Conservation (phyloP, 1,140 invertebrate species). For the Tribolium castaneum region DNA sequence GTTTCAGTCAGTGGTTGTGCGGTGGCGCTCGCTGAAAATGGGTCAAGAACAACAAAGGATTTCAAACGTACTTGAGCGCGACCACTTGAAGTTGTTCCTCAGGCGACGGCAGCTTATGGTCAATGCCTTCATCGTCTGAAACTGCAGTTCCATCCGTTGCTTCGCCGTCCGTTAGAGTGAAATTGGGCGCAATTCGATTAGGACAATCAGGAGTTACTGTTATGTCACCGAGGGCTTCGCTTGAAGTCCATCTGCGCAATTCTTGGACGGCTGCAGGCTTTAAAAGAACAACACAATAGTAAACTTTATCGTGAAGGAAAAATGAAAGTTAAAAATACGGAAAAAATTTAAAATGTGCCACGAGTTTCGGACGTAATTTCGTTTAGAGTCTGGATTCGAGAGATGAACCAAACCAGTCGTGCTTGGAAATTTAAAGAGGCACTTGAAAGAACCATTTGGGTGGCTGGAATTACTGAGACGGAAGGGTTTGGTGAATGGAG, state of each 20-base stretch:
- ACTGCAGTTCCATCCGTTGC: slow-evolving; percentile 65
- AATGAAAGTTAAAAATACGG: not conserved
- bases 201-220: slow-evolving; percentile 82
- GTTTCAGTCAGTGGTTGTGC: not conserved
- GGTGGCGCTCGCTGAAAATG: slow-evolving; percentile 10
- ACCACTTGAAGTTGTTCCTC: slow-evolving; percentile 84
- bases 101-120: slow-evolving; percentile 84
- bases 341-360: not conserved
- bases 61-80: slow-evolving; percentile 77
- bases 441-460: not conserved
- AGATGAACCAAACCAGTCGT: not conserved
- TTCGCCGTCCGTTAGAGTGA: slow-evolving; percentile 66
- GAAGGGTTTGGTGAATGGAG: slow-evolving; percentile 20
- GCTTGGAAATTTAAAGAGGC: not conserved
- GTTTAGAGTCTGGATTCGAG: not conserved
- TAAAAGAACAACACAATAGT: slow-evolving; percentile 3
- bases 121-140: slow-evolving; percentile 77
- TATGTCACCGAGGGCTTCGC: slow-evolving; percentile 83
- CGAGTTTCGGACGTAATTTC: not conserved
- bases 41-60: slow-evolving; percentile 29
- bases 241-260: slow-evolving; percentile 85
- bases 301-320: not conserved
- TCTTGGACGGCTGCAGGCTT: slow-evolving; percentile 84
- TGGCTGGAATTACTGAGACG: slow-evolving; percentile 3
- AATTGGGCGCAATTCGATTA: slow-evolving; percentile 66